These are phyloP conservation scores for Hydropotes inermis DNA, from an alignment of 2,113 vertebrate genomes.

Conservation along the genomic window DNA sequence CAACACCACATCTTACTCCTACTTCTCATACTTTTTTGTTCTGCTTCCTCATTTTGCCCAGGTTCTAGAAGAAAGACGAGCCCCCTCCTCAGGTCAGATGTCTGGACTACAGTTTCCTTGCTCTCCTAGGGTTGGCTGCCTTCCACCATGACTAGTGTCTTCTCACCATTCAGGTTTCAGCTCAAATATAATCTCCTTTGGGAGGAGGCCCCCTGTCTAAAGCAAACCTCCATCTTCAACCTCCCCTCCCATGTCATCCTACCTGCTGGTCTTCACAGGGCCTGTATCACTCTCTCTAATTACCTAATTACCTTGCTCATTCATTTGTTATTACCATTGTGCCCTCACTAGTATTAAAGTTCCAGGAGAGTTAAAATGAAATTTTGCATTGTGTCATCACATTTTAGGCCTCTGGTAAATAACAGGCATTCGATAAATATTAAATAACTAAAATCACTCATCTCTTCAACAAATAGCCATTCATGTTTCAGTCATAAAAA, in stretches of 20 bases:
- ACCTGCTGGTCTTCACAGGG: not conserved
- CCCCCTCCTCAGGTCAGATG: not conserved
- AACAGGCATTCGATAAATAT: not conserved
- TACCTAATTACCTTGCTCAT: not conserved
- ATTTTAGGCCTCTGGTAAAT: not conserved
- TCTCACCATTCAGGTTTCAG: not conserved
- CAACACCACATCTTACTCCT: not conserved
- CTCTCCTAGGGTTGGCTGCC: not conserved
- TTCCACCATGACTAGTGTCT: not conserved
- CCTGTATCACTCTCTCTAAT: not conserved
- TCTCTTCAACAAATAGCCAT: not conserved
- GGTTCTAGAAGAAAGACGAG: not conserved
- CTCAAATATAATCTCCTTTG: not conserved
- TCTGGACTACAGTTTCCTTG: not conserved
- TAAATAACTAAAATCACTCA: not conserved
- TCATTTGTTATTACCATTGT: not conserved
- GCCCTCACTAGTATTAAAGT: not conserved
- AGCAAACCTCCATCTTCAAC: not conserved
- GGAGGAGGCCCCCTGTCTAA: not conserved
- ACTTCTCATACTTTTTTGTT: not conserved
- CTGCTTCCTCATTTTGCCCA: not conserved
- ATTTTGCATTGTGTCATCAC: not conserved
- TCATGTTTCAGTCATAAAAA: not conserved
- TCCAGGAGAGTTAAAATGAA: not conserved
- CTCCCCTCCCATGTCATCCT: too few species aligned